phyloP scores from a whole-genome alignment of 2,797 vertebrate species.

The Anguilla anguilla region DNA sequence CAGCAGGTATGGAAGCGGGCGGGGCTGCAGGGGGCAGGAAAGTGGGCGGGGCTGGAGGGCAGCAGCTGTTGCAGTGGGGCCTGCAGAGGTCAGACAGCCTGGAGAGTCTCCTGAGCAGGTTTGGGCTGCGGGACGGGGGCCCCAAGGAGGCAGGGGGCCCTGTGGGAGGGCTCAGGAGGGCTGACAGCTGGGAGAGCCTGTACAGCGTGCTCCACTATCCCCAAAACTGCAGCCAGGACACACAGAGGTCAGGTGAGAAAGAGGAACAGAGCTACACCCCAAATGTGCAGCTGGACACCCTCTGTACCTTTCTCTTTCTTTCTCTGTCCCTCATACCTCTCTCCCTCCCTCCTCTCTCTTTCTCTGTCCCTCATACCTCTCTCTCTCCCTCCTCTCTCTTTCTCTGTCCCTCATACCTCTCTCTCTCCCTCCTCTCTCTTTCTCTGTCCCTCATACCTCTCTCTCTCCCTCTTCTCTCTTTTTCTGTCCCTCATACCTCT shows the following conservation, averaged over 20 bases:
- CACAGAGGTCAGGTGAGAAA: slow-evolving; percentile 72
- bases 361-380: too few species aligned
- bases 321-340: too few species aligned
- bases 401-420: too few species aligned
- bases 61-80: slow-evolving; percentile 30
- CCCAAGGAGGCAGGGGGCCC: slow-evolving; percentile 23
- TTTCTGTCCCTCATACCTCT: too few species aligned
- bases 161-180: slow-evolving; percentile 61
- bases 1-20: slow-evolving; percentile 7
- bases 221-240: background rate
- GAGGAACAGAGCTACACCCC: slow-evolving; percentile 77
- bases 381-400: too few species aligned
- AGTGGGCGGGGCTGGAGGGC: slow-evolving; percentile 37
- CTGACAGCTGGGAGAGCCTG: slow-evolving; percentile 63
- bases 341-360: too few species aligned
- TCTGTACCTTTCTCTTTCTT: too few species aligned
- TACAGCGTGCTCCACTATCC: slow-evolving; percentile 24
- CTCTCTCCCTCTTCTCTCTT: too few species aligned
- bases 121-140: slow-evolving; percentile 48
- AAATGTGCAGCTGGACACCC: slow-evolving; percentile 44
- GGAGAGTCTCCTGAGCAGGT: slow-evolving; percentile 60
- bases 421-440: too few species aligned
- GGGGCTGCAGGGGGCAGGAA: slow-evolving; percentile 36
- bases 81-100: slow-evolving; percentile 59
- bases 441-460: too few species aligned